Evolutionary conservation across 1,140 invertebrate species (phyloP).

Genomic region (Dufourea novaeangliae): DNA sequence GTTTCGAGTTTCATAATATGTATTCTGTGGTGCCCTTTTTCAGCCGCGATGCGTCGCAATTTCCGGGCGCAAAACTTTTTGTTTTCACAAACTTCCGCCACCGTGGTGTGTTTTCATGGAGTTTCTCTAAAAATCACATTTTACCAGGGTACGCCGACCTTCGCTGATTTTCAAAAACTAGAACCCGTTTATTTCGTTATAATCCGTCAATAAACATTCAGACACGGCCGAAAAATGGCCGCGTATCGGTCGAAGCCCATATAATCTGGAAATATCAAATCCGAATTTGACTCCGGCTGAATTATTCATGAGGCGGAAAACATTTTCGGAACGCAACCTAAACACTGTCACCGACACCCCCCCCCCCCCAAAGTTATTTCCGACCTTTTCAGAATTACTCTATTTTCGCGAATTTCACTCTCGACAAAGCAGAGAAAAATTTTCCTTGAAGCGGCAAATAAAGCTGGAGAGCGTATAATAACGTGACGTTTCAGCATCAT

Average conservation of each 20-base stretch:
- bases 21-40: not conserved
- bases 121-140: not conserved
- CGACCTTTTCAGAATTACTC: not conserved
- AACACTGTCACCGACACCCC: not conserved
- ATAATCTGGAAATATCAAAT: constrained; percentile 27
- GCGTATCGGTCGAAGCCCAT: no score
- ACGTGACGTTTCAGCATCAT: not conserved
- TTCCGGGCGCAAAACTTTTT: not conserved
- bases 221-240: not conserved
- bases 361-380: constrained; percentile 19
- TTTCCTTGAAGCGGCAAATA: not conserved
- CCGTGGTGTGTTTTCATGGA: no score
- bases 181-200: not conserved
- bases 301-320: constrained; percentile 35
- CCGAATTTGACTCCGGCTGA: constrained; percentile 10
- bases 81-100: not conserved
- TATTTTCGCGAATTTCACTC: not conserved
- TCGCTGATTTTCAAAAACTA: not conserved
- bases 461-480: not conserved
- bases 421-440: not conserved
- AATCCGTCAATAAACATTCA: constrained; percentile 10
- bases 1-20: not conserved
- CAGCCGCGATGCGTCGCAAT: not conserved
- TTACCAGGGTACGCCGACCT: not conserved
- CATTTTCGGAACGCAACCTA: constrained; percentile 9